Conservation (phyloP, 2,113 vertebrate genomes). For the Grus americana region DNA sequence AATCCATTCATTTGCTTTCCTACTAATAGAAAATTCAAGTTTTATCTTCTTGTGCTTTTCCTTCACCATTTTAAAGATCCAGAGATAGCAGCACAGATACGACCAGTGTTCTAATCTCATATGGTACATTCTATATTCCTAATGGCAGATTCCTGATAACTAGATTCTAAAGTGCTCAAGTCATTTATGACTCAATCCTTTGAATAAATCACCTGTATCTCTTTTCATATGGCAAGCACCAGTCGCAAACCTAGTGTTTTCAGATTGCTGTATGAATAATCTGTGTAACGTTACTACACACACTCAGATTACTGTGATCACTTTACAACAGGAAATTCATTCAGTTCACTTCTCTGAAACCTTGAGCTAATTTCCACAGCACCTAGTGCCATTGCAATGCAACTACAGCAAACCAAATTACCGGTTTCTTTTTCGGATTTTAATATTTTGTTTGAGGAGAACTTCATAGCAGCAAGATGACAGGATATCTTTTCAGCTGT, state of each 20-base stretch:
- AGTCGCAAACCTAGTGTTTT: not conserved
- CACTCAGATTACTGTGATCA: not conserved
- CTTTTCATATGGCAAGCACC: too few relatives aligned
- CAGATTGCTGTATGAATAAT: not conserved
- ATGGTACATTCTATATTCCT: not conserved
- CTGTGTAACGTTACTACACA: not conserved
- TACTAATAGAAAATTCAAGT: not conserved
- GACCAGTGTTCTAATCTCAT: not conserved
- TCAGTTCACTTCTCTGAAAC: not conserved
- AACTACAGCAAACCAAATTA: not conserved
- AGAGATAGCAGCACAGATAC: not conserved
- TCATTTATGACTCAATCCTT: not conserved
- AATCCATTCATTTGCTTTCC: not conserved
- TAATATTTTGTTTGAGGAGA: not conserved
- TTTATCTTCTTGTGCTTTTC: not conserved
- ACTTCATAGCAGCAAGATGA: not conserved
- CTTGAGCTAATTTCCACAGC: not conserved
- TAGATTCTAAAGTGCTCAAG: not conserved
- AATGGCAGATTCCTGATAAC: not conserved
- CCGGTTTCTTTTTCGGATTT: not conserved
- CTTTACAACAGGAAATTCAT: not conserved
- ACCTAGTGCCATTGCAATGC: not conserved
- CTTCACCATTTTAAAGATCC: not conserved
- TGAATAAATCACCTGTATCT: fast-evolving
- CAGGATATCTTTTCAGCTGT: not conserved